A percentile compares a stretch with the other conserved stretches of the same genome.
phyloP scores from a whole-genome alignment of 1,140 invertebrate species.

The Drosophila leontia region DNA sequence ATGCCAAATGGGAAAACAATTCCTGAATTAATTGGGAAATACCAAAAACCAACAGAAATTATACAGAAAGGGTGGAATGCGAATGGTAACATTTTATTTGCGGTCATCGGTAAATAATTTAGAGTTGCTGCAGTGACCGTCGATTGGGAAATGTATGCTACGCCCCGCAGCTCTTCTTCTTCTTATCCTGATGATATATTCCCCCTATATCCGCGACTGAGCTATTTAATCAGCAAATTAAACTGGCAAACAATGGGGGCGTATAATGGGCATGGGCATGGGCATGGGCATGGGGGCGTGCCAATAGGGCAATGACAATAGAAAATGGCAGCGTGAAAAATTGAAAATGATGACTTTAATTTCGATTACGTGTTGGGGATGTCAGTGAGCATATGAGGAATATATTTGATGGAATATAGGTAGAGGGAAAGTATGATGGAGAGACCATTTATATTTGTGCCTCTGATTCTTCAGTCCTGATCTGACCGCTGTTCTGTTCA shows the following conservation, averaged over 20 bases:
- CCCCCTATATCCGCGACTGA: slow-evolving; percentile 9
- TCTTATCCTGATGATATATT: slow-evolving; percentile 18
- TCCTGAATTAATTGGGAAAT: slow-evolving; percentile 36
- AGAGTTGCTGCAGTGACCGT: slow-evolving; percentile 27
- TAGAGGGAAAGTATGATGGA: background rate
- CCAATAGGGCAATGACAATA: background rate
- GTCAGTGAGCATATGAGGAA: background rate
- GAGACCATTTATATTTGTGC: background rate
- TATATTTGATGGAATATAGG: background rate
- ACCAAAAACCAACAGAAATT: slow-evolving; percentile 7
- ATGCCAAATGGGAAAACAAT: slow-evolving; percentile 22
- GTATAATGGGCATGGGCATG: background rate
- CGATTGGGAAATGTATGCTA: background rate
- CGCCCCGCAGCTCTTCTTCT: background rate
- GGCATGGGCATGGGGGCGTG: slow-evolving; percentile 5
- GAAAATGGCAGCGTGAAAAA: slow-evolving; percentile 13
- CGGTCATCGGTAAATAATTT: slow-evolving; percentile 54
- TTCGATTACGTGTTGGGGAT: background rate
- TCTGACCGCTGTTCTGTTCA: background rate
- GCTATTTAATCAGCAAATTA: slow-evolving; percentile 50
- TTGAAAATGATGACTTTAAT: slow-evolving; percentile 4
- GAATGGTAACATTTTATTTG: slow-evolving; percentile 41
- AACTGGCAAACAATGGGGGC: slow-evolving; percentile 25
- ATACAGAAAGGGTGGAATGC: no score
- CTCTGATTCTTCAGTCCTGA: no score